Base-by-base conservation (phyloP, 2,113 vertebrate species). In the Bostrychus sinensis region DNA sequence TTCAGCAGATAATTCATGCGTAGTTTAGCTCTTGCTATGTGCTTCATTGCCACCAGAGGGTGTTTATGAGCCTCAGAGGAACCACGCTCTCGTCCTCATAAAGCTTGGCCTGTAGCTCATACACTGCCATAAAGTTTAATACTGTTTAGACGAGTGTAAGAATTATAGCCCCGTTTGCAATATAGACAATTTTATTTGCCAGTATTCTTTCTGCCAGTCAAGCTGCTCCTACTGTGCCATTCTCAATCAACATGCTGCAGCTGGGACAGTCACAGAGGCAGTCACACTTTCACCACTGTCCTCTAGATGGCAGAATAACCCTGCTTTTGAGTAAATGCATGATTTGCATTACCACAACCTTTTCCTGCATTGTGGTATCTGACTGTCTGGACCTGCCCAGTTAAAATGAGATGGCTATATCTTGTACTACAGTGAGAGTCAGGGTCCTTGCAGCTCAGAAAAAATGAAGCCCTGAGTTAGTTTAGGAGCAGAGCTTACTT, bases 231-330 rank as follows among this genome's bases (percentile, higher is more conserved):
- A n/a, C n/a, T 28, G 14, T 28, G 25, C 62, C 28, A 42, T 13
- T 30, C 7, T 16, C 9, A 3, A 1, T 30, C 14, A 36, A 2
- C 14, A 2, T 17, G 17, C 14, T 25, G 51, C 3, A n/a, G n/a
- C n/a, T n/a, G n/a, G n/a, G n/a, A n/a, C n/a, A n/a, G n/a, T n/a
- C n/a, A n/a, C 2, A 23, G 1, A 12, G 5, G 12, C 13, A 4
- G 16, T 23, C 72, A 64, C 32, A 76, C 28, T 34, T 11, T 2
- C 23, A 1, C 36, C 17, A 7, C 9, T 11, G 46, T 66, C 74
- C 84, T 72, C 7, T 5, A 82, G 85, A 22, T 62, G 81, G 72
- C 76, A 77, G 58, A 20, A 22, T 62, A 66, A 38, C n/a, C 5
- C 14, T 2, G 56, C 53, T 54, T 66, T 54, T 45, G 17, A 46